Percentiles rank a stretch among this genome's conserved stretches.
Conservation (phyloP, 2,797 vertebrate species). For the Syngnathus acus region DNA sequence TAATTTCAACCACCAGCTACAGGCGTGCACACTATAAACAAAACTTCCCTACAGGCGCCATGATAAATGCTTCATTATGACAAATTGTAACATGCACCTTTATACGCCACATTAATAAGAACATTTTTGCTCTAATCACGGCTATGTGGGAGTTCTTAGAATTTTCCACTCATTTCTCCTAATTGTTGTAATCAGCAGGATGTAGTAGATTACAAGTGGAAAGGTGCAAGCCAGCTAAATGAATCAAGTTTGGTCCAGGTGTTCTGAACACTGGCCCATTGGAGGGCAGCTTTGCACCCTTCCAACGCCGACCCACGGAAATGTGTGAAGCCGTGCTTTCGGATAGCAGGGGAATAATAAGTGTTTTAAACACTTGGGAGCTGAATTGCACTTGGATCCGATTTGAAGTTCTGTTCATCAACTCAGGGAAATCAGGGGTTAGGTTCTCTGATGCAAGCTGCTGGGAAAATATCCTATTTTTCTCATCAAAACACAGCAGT, state of each 20-base stretch:
- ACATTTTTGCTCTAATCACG: background rate
- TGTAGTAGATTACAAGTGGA: background rate
- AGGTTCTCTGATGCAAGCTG: conserved; percentile 29
- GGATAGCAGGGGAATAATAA: conserved; percentile 25
- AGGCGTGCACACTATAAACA: background rate
- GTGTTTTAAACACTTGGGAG: conserved; percentile 15
- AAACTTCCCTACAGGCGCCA: background rate
- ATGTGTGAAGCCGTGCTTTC: conserved; percentile 16
- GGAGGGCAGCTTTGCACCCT: conserved; percentile 20
- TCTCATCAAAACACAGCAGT: conserved; percentile 40
- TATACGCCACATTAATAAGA: background rate
- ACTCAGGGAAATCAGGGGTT: conserved; percentile 11
- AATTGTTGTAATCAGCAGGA: background rate
- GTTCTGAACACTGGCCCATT: conserved; percentile 4
- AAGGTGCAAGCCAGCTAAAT: background rate
- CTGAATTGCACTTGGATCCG: conserved; percentile 20
- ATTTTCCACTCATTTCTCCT: background rate
- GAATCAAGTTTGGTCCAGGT: conserved; percentile 2
- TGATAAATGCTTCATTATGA: conserved; percentile 3
- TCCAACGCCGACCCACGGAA: conserved; percentile 9
- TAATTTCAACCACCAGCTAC: background rate
- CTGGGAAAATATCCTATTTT: conserved; percentile 13
- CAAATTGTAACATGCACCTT: conserved; percentile 2
- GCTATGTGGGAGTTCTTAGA: background rate
- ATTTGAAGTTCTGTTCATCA: conserved; percentile 17